Conservation (phyloP, 2,888 invertebrate species). For the Euzetes globulus region DNA sequence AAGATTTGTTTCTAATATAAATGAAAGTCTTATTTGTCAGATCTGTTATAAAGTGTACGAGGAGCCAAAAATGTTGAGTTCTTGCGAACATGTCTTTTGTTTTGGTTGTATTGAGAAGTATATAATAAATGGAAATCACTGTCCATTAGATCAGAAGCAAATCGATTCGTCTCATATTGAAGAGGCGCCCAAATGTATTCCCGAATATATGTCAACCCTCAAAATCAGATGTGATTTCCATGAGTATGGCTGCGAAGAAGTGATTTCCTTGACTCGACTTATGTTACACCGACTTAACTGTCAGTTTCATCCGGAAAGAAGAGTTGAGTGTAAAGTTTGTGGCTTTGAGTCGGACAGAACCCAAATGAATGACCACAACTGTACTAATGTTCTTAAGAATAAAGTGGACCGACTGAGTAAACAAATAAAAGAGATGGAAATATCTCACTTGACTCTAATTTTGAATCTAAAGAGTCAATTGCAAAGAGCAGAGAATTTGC, state of each 20-base stretch:
- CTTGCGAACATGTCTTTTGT: conserved; percentile 6
- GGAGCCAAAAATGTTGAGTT: conserved; percentile 3
- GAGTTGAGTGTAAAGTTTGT: neutral
- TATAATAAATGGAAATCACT: conserved; percentile 9
- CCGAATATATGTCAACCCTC: neutral
- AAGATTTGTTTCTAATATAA: conserved; percentile 5
- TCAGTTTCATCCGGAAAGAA: conserved; percentile 6
- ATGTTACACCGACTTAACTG: conserved; percentile 17
- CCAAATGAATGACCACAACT: neutral
- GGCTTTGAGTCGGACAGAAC: neutral
- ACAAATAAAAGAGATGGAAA: neutral
- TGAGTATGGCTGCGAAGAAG: conserved; percentile 2
- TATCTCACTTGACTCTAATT: neutral
- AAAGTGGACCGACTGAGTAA: neutral
- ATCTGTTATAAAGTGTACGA: conserved; percentile 4
- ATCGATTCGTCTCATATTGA: neutral
- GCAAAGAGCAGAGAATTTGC: neutral
- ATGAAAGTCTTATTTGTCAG: neutral
- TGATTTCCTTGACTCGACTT: neutral
- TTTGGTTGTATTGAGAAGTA: conserved; percentile 12
- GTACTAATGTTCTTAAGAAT: neutral
- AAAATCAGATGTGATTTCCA: conserved; percentile 7
- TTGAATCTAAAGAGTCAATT: neutral
- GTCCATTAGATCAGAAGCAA: conserved; percentile 6
- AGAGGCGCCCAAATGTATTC: neutral